phyloP scores from a whole-genome alignment of 2,888 invertebrate genomes.

The Saturnia japonica region DNA sequence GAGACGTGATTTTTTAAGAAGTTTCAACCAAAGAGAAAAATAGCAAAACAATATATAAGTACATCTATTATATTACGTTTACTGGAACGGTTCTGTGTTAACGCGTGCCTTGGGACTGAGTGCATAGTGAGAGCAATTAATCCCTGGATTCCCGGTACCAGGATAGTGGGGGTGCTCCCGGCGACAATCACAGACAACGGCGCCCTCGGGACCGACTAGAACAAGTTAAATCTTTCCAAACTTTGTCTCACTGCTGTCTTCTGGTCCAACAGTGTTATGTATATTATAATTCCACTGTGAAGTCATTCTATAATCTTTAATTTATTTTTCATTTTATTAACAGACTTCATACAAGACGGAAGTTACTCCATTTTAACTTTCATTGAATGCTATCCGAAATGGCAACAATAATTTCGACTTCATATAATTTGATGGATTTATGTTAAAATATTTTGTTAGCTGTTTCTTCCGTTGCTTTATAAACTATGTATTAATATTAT shows the following conservation, averaged over 20 bases:
- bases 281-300: not conserved
- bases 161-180: constrained; percentile 47
- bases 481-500: no score
- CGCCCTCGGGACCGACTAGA: constrained; percentile 67
- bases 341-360: no score
- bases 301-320: not conserved
- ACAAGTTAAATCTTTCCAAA: constrained; percentile 79
- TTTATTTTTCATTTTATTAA: not conserved
- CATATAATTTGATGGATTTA: no score
- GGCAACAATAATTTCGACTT: not conserved
- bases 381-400: not conserved
- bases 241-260: constrained; percentile 39
- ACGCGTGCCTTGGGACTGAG: constrained; percentile 71
- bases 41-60: not conserved
- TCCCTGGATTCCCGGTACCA: constrained; percentile 45
- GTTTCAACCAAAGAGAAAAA: not conserved
- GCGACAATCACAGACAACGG: constrained; percentile 76
- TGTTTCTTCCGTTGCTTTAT: no score
- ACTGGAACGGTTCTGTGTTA: constrained; percentile 62
- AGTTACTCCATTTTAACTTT: no score
- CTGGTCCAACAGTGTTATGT: not conserved
- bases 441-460: no score
- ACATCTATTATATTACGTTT: constrained; percentile 67
- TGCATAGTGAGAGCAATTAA: constrained; percentile 75
- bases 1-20: not conserved